Evolutionary conservation across 2,888 invertebrate genomes (phyloP).

Genomic region (Clivina fossor): DNA sequence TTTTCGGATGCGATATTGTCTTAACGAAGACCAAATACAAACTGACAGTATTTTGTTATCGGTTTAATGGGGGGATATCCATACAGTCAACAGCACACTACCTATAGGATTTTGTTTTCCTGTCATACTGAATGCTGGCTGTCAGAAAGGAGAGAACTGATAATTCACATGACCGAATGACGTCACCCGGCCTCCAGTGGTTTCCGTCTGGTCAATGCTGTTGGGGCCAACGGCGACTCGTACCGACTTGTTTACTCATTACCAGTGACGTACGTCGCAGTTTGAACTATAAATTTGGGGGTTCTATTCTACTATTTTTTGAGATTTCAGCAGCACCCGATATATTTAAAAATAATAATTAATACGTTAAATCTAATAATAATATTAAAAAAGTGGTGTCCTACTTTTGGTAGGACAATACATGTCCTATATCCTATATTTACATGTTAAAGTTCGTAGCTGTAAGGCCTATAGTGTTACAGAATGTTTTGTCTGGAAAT

Average conservation of each 20-base stretch:
- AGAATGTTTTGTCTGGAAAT: no score
- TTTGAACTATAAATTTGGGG: no score
- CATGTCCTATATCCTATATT: no score
- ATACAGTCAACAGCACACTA: conserved; percentile 1
- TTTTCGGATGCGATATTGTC: not conserved
- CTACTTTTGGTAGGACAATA: no score
- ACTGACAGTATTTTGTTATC: conserved; percentile 11
- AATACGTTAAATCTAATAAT: no score
- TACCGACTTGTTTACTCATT: conserved; percentile 9
- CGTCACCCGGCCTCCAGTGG: conserved; percentile 44
- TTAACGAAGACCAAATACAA: not conserved
- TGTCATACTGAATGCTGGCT: conserved; percentile 29
- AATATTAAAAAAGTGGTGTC: no score
- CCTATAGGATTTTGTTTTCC: conserved; percentile 50
- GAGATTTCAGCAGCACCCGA: no score
- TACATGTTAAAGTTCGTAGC: no score
- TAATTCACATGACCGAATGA: conserved; percentile 52
- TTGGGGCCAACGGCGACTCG: conserved; percentile 11
- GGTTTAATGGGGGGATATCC: conserved; percentile 15
- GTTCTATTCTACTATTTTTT: no score
- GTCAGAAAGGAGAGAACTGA: conserved; percentile 44
- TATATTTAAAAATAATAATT: not conserved
- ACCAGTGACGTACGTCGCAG: conserved; percentile 19
- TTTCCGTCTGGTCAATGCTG: conserved; percentile 29
- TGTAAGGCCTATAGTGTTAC: no score